A percentile compares a stretch with the other conserved stretches of the same genome.
phyloP scores from a whole-genome alignment of 2,888 invertebrate species.

The Epirrhoe tristata region DNA sequence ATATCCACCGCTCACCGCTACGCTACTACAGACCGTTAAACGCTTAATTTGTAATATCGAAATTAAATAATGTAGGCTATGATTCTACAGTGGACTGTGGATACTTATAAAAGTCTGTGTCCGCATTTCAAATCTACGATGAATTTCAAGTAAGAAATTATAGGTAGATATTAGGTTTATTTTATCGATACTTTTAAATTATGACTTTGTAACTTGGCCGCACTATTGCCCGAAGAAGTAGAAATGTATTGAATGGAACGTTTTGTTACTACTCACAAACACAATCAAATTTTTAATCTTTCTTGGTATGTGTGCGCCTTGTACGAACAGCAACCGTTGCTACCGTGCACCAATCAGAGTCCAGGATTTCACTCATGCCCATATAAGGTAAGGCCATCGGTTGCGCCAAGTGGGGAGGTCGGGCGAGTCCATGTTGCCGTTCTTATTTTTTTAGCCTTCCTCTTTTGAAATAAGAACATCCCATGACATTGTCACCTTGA shows the following conservation, averaged over 20 bases:
- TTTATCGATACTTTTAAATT: constrained; percentile 35
- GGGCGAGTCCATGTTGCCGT: constrained; percentile 74
- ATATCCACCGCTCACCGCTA: too few species aligned
- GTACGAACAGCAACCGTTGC: constrained; percentile 81
- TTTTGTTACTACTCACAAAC: constrained; percentile 62
- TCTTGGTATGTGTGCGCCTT: constrained; percentile 57
- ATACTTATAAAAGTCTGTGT: too few species aligned
- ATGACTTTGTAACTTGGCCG: constrained; percentile 48
- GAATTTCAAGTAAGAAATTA: too few species aligned
- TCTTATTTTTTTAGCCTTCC: constrained; percentile 48
- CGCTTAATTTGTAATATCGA: background rate
- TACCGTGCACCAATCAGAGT: constrained; percentile 87
- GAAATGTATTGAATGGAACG: constrained; percentile 65
- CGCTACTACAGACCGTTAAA: too few species aligned
- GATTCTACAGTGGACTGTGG: too few species aligned
- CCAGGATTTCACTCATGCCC: constrained; percentile 90
- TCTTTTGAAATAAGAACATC: constrained; percentile 39
- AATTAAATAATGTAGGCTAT: too few species aligned
- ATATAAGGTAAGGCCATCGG: constrained; percentile 92
- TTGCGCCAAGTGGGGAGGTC: constrained; percentile 78
- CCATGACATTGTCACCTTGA: constrained; percentile 37
- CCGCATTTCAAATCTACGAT: too few species aligned
- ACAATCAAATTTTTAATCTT: constrained; percentile 53
- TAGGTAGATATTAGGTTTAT: background rate
- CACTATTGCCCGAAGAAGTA: constrained; percentile 46